These are phyloP conservation scores for Lingula anatina DNA, from an alignment of 2,888 invertebrate species.

Conservation along the genomic window DNA sequence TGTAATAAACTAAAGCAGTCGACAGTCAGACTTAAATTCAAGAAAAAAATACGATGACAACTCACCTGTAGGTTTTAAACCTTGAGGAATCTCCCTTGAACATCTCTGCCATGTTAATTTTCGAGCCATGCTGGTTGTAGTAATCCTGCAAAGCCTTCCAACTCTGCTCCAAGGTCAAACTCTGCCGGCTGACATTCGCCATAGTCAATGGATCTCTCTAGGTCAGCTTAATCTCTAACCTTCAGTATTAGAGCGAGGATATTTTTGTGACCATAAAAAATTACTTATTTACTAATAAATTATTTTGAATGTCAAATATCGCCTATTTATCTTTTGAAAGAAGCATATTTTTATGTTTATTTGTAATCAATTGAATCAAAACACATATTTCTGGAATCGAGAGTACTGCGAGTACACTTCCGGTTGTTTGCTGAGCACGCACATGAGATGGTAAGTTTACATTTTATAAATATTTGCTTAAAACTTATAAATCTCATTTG, in stretches of 20 bases:
- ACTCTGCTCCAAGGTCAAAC: constrained; percentile 25
- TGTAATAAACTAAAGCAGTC: neutral
- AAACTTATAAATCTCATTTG: no score
- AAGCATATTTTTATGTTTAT: no score
- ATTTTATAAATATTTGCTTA: no score
- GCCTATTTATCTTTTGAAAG: neutral
- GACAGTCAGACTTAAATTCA: neutral
- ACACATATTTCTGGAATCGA: no score
- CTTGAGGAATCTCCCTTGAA: constrained; percentile 76
- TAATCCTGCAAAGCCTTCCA: constrained; percentile 33
- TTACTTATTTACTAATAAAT: neutral
- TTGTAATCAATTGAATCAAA: no score
- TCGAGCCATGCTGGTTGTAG: constrained; percentile 66
- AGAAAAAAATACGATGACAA: constrained; percentile 2
- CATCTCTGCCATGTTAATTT: constrained; percentile 75
- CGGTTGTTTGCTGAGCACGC: no score
- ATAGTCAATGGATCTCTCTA: constrained; percentile 6
- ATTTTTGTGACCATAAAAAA: neutral
- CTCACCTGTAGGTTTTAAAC: constrained; percentile 84
- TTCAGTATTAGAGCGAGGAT: neutral
- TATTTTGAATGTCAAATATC: neutral
- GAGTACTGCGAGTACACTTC: no score
- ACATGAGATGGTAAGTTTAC: no score
- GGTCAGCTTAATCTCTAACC: neutral
- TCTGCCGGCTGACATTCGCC: constrained; percentile 8